Evolutionary conservation across 2,797 vertebrate species (phyloP).

Genomic region (Darevskia nairensis): DNA sequence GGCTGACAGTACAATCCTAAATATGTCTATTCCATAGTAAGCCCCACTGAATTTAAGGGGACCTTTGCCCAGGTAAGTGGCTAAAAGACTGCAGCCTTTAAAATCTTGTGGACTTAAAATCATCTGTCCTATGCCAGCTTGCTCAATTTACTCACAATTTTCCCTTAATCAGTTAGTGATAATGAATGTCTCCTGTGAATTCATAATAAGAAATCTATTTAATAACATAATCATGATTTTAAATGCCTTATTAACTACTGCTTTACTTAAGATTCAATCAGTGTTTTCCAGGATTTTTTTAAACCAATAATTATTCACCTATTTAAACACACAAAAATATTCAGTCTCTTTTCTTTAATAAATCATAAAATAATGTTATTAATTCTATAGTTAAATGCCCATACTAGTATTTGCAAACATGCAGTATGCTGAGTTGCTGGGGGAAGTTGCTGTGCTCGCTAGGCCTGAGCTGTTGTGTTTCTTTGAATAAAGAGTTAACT

Average conservation of each 20-base stretch:
- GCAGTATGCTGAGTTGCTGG: neutral
- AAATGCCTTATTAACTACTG: conserved; percentile 10
- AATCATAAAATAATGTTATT: neutral
- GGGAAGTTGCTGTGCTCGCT: no score
- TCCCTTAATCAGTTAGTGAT: conserved; percentile 8
- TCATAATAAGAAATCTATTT: neutral
- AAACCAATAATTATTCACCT: neutral
- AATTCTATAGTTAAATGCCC: neutral
- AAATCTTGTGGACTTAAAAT: neutral
- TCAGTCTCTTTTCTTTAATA: neutral
- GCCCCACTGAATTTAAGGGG: no score
- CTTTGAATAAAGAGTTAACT: no score
- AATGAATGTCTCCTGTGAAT: neutral
- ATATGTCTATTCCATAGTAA: no score
- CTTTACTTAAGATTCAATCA: neutral
- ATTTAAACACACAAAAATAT: neutral
- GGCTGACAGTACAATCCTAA: no score
- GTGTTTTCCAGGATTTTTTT: neutral
- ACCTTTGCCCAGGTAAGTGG: no score
- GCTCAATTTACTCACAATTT: neutral
- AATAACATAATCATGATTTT: neutral
- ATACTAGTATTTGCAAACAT: neutral
- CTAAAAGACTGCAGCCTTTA: neutral
- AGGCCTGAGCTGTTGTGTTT: no score
- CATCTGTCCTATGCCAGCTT: neutral